These are phyloP conservation scores for Eubasilissa splendida DNA, from an alignment of 2,888 invertebrate species.

Conservation along the genomic window DNA sequence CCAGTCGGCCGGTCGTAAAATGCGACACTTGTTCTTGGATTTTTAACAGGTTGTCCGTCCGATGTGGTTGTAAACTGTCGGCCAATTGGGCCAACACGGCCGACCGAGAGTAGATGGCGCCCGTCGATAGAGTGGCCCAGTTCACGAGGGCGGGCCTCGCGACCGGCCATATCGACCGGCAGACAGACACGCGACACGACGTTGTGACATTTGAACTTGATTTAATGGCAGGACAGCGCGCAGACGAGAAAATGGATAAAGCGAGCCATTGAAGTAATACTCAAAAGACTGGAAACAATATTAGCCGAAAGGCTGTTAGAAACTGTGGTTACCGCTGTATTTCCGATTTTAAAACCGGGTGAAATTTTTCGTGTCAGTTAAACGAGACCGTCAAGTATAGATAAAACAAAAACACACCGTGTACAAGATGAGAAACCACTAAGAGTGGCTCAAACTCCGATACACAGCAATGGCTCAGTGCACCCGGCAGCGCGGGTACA, in stretches of 20 bases:
- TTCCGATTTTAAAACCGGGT: no score
- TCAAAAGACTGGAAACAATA: background rate
- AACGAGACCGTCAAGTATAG: no score
- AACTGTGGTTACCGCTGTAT: no score
- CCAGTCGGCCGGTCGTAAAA: background rate
- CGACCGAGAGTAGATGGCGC: slow-evolving; percentile 31
- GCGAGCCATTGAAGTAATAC: background rate
- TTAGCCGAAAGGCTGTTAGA: no score
- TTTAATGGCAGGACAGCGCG: background rate
- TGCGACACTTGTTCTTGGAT: slow-evolving; percentile 13
- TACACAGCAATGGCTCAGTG: background rate
- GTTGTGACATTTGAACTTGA: slow-evolving; percentile 33
- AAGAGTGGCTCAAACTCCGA: background rate
- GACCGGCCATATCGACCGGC: background rate
- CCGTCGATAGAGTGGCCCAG: slow-evolving; percentile 34
- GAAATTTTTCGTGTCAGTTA: no score
- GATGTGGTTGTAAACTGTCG: background rate
- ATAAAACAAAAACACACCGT: no score
- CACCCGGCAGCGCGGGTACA: background rate
- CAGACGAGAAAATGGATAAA: background rate
- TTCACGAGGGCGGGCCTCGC: slow-evolving; percentile 1
- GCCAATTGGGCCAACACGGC: slow-evolving; percentile 8
- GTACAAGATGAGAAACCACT: no score
- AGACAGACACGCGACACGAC: slow-evolving; percentile 26
- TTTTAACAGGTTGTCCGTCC: slow-evolving; percentile 10